These are phyloP conservation scores for Hybognathus amarus DNA, from an alignment of 2,797 vertebrate species.

Conservation along the genomic window DNA sequence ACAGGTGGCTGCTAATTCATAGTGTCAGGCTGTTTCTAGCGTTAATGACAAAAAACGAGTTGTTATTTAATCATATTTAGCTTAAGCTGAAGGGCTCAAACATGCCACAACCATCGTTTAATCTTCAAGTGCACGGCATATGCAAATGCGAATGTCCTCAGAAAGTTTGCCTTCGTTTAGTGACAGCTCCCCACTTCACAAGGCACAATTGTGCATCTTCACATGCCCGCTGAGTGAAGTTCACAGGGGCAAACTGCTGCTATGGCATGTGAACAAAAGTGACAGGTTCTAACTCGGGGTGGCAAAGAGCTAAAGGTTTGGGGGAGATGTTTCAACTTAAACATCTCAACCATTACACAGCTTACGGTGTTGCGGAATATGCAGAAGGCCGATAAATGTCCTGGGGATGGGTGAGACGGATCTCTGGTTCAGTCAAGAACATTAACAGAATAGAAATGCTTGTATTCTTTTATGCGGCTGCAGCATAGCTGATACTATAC, in stretches of 20 bases:
- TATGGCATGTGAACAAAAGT: constrained; percentile 6
- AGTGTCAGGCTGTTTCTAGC: constrained; percentile 13
- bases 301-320: constrained; percentile 16
- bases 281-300: constrained; percentile 42
- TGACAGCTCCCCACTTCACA: constrained; percentile 30
- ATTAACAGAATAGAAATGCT: constrained; percentile 45
- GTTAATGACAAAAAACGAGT: constrained; percentile 5
- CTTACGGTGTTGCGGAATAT: constrained; percentile 26
- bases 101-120: constrained; percentile 29
- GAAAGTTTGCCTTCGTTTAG: constrained; percentile 31
- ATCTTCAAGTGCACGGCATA: constrained; percentile 37
- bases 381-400: constrained; percentile 46
- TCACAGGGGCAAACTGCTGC: constrained; percentile 7
- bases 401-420: constrained; percentile 25
- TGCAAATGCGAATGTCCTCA: constrained; percentile 25
- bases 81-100: constrained; percentile 25
- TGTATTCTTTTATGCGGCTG: constrained; percentile 36
- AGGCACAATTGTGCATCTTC: background rate
- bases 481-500: constrained; percentile 44
- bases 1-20: constrained; percentile 21
- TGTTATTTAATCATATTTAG: constrained; percentile 24
- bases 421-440: constrained; percentile 43
- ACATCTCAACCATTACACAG: background rate
- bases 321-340: constrained; percentile 2
- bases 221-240: constrained; percentile 10